phyloP scores from a whole-genome alignment of 2,113 vertebrate genomes.

The Nerophis ophidion region DNA sequence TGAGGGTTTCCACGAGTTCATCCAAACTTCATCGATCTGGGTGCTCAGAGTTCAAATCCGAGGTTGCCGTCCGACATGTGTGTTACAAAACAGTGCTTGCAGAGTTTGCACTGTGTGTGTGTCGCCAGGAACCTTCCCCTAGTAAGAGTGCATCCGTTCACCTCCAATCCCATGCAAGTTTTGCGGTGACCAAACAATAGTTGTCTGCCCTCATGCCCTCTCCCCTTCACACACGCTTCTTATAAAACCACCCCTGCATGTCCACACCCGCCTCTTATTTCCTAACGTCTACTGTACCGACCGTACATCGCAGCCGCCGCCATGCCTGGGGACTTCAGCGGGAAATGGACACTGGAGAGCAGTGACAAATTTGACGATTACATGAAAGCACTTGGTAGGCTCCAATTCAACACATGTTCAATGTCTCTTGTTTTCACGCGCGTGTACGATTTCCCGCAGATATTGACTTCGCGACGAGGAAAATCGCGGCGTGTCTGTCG shows the following conservation, averaged over 20 bases:
- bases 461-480: conserved; percentile 89
- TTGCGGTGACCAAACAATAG: conserved; percentile 55
- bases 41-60: background rate
- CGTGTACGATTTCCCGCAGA: conserved; percentile 55
- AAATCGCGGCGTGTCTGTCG: conserved; percentile 79
- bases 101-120: background rate
- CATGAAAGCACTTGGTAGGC: conserved; percentile 87
- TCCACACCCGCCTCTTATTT: conserved; percentile 13
- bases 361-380: conserved; percentile 79
- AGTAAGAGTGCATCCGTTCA: background rate
- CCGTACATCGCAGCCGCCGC: conserved; percentile 18
- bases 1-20: background rate
- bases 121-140: conserved; percentile 2
- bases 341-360: conserved; percentile 83
- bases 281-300: conserved; percentile 28
- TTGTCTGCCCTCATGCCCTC: conserved; percentile 41
- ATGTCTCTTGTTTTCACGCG: background rate
- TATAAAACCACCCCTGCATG: conserved; percentile 39
- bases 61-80: background rate
- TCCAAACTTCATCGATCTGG: conserved; percentile 34
- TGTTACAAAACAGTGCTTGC: conserved; percentile 22
- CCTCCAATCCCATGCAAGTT: conserved; percentile 28
- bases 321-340: conserved; percentile 84
- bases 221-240: background rate
- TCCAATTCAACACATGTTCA: background rate